Base-by-base conservation (phyloP, 2,888 invertebrate genomes). In the Morpho helenor region DNA sequence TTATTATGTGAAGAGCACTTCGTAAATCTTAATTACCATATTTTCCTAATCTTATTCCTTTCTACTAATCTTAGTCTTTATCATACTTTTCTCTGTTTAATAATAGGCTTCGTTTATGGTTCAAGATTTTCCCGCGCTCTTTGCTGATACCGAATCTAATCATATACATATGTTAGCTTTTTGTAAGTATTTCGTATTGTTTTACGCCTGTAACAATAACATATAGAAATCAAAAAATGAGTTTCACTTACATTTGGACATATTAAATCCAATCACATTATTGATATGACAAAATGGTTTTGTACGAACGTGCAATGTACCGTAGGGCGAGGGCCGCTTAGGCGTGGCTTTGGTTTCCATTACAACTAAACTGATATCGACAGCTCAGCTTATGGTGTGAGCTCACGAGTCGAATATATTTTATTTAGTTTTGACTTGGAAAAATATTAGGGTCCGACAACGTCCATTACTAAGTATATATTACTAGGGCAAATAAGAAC, bases 321-420 rank as follows among this genome's bases (percentile, higher is more conserved):
- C 51, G 40, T 9, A 46, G 57, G 62, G 68, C 56, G 56, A 59
- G 48, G 57, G 59, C 56, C 52, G 49, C 44, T 46, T 31, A 70
- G 70, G 70, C 69, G 70, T 68, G 70, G 65, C 53, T 49, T 54
- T 48, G 65, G 66, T 69, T 62, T 69, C 68, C 66, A 68, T 70
- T 70, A 70, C 70, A 61, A 61, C 59, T 63, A 55, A 68, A 67
- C 62, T 67, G 66, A 67, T 70, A 70, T 70, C 65, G 69, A 69
- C 70, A 69, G 67, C 63, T 66, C 60, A 60, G 63, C 63, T 61
- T 51, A 55, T 59, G 57, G 59, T 60, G 56, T 52, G 51, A 48
- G 48, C 8, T 58, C 53, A 53, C 57, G 50, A 57, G 57, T 47
- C 43, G 10, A 9, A 44, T 49, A 49, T 9, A 55, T 55, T 55